Percentiles rank a stretch among this genome's conserved stretches.
Evolutionary conservation across 2,797 vertebrate species (phyloP).

Genomic region (Eleutherodactylus coqui): DNA sequence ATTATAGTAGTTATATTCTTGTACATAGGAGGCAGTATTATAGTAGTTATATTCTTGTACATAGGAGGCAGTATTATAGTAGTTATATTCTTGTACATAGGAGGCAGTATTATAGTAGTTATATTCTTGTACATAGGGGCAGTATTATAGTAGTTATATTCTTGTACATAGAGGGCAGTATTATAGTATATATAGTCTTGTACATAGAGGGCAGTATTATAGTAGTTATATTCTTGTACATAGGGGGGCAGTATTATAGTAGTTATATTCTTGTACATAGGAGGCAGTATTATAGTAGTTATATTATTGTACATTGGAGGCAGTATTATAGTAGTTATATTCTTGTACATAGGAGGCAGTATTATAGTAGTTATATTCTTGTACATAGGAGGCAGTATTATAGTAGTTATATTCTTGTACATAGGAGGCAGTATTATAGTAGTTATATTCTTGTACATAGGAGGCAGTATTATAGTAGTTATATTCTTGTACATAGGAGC

Average conservation of each 20-base stretch:
- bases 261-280: slow-evolving; percentile 1
- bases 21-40: not conserved
- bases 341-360: not conserved
- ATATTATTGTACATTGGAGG: too few relatives aligned
- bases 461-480: slow-evolving; percentile 2
- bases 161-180: not conserved
- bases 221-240: slow-evolving; percentile 5
- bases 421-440: not conserved
- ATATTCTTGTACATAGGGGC: not conserved
- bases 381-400: not conserved
- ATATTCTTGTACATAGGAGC: not conserved
- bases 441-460: slow-evolving; percentile 5
- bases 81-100: not conserved
- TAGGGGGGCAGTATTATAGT: slow-evolving; percentile 2
- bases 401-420: slow-evolving; percentile 5
- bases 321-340: slow-evolving; percentile 6
- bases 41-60: slow-evolving; percentile 2
- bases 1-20: slow-evolving; percentile 3
- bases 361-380: slow-evolving; percentile 9
- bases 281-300: too few relatives aligned
- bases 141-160: slow-evolving; percentile 6
- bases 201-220: not conserved
- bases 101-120: slow-evolving; percentile 1
- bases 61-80: not conserved
- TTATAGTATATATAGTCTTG: slow-evolving; percentile 5